Evolutionary conservation across 2,888 invertebrate genomes (phyloP).

Genomic region (Cosmopolites sordidus): DNA sequence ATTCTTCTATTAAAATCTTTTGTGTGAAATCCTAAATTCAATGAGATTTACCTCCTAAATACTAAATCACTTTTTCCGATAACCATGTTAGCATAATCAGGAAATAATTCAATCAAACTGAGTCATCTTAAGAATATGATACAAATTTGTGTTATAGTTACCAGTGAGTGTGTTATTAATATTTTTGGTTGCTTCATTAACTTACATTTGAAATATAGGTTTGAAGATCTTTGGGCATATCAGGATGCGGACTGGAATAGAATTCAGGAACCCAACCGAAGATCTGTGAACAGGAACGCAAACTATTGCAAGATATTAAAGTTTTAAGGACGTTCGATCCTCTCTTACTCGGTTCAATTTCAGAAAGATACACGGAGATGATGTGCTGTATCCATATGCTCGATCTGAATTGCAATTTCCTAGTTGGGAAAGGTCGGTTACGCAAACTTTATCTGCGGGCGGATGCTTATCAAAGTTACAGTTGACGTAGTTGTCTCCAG

Average conservation of each 20-base stretch:
- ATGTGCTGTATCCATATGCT: slow-evolving; percentile 65
- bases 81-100: too few relatives aligned
- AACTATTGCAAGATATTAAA: slow-evolving; percentile 21
- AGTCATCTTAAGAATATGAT: too few relatives aligned
- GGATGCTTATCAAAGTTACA: slow-evolving; percentile 54
- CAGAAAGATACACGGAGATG: slow-evolving; percentile 74
- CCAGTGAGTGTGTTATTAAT: too few relatives aligned
- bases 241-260: slow-evolving; percentile 47
- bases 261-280: slow-evolving; percentile 68
- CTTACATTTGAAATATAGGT: slow-evolving; percentile 48
- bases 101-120: too few relatives aligned
- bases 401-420: slow-evolving; percentile 52
- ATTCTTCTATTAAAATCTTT: too few relatives aligned
- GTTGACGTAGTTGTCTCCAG: slow-evolving; percentile 52
- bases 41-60: too few relatives aligned
- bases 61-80: too few relatives aligned
- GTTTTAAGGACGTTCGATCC: not conserved
- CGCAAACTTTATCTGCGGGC: slow-evolving; percentile 53
- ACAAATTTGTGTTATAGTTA: too few relatives aligned
- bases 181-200: too few relatives aligned
- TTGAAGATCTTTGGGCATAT: slow-evolving; percentile 58
- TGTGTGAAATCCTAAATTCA: too few relatives aligned
- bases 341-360: slow-evolving; percentile 73
- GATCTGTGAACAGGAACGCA: slow-evolving; percentile 52
- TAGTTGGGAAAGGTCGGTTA: slow-evolving; percentile 48